A percentile compares a stretch with the other conserved stretches of the same genome.
phyloP scores from a whole-genome alignment of 1,140 invertebrate species.

The Lepidurus packardi region DNA sequence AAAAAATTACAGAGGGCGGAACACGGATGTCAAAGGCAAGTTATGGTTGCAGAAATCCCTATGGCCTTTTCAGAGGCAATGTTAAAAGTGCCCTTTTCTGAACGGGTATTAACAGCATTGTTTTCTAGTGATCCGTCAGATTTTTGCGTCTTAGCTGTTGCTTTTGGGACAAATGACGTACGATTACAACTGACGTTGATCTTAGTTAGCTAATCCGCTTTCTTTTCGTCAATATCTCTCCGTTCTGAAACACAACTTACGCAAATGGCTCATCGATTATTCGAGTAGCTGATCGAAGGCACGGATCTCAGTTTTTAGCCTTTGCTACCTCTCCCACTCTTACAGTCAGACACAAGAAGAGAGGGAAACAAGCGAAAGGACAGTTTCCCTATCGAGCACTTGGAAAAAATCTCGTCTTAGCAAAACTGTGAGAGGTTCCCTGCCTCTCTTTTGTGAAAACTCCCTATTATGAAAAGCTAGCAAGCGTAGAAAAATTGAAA shows the following conservation, averaged over 20 bases:
- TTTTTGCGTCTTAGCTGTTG: no score
- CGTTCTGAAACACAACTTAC: not conserved
- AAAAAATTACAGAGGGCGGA: no score
- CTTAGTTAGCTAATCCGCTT: not conserved
- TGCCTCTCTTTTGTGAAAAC: not conserved
- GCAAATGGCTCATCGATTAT: conserved; percentile 1
- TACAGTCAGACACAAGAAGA: not conserved
- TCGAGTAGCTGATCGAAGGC: not conserved
- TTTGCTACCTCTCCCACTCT: not conserved
- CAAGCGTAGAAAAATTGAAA: not conserved
- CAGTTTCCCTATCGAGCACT: not conserved
- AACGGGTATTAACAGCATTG: no score
- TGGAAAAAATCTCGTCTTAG: not conserved
- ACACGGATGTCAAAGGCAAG: no score
- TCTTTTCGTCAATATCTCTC: not conserved
- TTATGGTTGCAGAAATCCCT: no score
- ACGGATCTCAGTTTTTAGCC: not conserved
- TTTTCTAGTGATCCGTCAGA: no score
- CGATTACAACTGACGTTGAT: not conserved
- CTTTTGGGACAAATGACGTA: no score
- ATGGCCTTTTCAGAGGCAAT: no score
- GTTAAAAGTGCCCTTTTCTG: no score
- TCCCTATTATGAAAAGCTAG: not conserved
- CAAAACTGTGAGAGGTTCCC: not conserved
- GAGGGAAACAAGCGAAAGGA: not conserved